Evolutionary conservation across 2,797 vertebrate species (phyloP).

Genomic region (Coregonus ussuriensis): DNA sequence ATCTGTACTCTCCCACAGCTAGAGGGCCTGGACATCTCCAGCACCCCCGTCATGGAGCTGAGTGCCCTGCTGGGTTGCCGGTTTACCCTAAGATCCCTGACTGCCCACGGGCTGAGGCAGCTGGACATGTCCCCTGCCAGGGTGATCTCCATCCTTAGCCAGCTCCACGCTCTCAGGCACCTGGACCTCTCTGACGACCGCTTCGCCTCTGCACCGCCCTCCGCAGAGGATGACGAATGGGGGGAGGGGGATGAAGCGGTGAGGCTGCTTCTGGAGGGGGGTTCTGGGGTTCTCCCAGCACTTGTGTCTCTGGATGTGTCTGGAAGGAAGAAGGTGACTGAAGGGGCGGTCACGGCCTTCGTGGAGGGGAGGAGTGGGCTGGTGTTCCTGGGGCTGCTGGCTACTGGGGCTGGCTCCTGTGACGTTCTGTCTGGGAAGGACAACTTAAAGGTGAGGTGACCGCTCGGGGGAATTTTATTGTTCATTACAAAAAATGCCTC

Average conservation of each 20-base stretch:
- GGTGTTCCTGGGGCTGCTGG: slow-evolving; percentile 89
- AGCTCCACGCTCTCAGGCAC: slow-evolving; percentile 79
- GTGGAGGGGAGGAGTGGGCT: slow-evolving; percentile 75
- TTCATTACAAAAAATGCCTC: not conserved
- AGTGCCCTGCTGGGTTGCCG: slow-evolving; percentile 84
- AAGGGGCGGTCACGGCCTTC: slow-evolving; percentile 82
- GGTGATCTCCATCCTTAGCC: slow-evolving; percentile 80
- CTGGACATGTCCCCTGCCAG: slow-evolving; percentile 87
- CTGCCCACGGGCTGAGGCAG: slow-evolving; percentile 82
- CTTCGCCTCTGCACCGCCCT: slow-evolving; percentile 68
- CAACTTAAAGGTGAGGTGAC: slow-evolving; percentile 83
- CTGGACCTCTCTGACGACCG: slow-evolving; percentile 94
- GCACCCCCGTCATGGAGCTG: slow-evolving; percentile 87
- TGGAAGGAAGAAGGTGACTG: slow-evolving; percentile 83
- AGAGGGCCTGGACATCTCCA: slow-evolving; percentile 92
- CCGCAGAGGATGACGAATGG: slow-evolving; percentile 69
- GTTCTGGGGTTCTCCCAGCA: slow-evolving; percentile 81
- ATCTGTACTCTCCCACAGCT: slow-evolving; percentile 86
- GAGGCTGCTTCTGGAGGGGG: slow-evolving; percentile 84
- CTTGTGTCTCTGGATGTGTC: slow-evolving; percentile 92
- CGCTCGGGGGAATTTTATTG: no score
- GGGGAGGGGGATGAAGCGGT: slow-evolving; percentile 67
- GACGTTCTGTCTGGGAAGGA: slow-evolving; percentile 78
- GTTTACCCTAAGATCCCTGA: slow-evolving; percentile 83
- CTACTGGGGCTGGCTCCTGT: slow-evolving; percentile 87